These are phyloP conservation scores for Lasius fuliginosus DNA, from an alignment of 2,888 invertebrate genomes.

Conservation along the genomic window DNA sequence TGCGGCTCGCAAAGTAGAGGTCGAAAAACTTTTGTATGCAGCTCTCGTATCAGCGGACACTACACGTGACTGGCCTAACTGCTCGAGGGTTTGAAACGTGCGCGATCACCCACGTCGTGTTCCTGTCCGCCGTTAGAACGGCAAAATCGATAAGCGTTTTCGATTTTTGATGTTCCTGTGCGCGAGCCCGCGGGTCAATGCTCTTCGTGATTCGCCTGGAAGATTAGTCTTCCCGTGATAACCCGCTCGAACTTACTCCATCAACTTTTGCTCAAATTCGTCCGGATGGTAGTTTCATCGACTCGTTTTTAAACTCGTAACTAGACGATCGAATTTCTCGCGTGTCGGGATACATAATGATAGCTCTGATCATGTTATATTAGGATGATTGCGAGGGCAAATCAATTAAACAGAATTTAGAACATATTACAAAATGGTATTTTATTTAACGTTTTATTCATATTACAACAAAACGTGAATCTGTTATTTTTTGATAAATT, in stretches of 20 bases:
- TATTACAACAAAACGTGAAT: neutral
- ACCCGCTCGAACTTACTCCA: constrained; percentile 66
- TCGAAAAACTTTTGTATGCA: constrained; percentile 83
- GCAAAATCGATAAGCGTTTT: constrained; percentile 72
- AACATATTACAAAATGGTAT: neutral
- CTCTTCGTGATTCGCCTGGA: constrained; percentile 62
- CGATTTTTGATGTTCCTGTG: constrained; percentile 67
- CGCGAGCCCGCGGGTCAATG: constrained; percentile 61
- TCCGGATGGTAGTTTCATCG: constrained; percentile 22
- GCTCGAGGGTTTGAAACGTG: constrained; percentile 74
- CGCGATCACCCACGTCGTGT: constrained; percentile 52
- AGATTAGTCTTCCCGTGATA: constrained; percentile 70
- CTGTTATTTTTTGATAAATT: neutral
- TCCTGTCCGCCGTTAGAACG: constrained; percentile 28
- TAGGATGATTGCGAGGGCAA: constrained; percentile 6
- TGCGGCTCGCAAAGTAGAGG: constrained; percentile 67
- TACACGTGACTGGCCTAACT: constrained; percentile 85
- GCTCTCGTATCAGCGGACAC: constrained; percentile 83
- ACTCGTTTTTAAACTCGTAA: constrained; percentile 40
- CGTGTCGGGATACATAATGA: constrained; percentile 11
- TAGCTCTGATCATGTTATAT: neutral
- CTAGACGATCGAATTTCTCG: constrained; percentile 43
- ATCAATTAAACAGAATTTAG: neutral
- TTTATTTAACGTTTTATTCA: neutral
- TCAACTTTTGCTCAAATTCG: constrained; percentile 57